A percentile compares a stretch with the other conserved stretches of the same genome.
Conservation (phyloP, 1,140 invertebrate species). For the Euura lappo region DNA sequence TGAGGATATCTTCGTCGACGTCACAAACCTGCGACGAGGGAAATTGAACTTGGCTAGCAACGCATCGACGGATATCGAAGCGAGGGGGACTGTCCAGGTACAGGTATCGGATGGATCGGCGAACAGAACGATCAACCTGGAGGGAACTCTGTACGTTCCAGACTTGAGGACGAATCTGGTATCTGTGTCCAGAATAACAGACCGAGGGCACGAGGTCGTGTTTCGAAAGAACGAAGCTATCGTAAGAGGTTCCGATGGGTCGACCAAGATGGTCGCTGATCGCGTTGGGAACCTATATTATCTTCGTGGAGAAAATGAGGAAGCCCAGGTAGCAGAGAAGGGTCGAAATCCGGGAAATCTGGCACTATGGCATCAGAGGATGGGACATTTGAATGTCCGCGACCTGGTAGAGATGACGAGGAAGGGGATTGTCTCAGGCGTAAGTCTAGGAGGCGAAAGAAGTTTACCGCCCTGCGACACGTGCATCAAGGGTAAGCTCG, state of each 20-base stretch:
- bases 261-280: slow-evolving; percentile 12
- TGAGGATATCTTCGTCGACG: slow-evolving; percentile 1
- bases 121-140: slow-evolving; percentile 13
- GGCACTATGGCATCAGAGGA: background rate
- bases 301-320: background rate
- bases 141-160: slow-evolving; percentile 16
- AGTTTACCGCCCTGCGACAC: slow-evolving; percentile 8
- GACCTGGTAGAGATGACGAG: slow-evolving; percentile 12
- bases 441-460: slow-evolving; percentile 9
- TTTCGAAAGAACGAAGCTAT: slow-evolving; percentile 15
- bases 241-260: background rate
- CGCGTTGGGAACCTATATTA: background rate
- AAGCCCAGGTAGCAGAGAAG: background rate
- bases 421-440: background rate
- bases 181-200: slow-evolving; percentile 10
- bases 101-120: no score
- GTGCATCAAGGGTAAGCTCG: background rate
- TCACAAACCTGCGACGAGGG: background rate
- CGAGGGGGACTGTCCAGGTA: slow-evolving; percentile 14
- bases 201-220: slow-evolving; percentile 12
- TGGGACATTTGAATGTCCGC: background rate
- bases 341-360: background rate
- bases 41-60: slow-evolving; percentile 12
- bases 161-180: slow-evolving; percentile 17
- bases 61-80: slow-evolving; percentile 8